phyloP scores from a whole-genome alignment of 2,113 vertebrate species.

The Melanocharis versteri region DNA sequence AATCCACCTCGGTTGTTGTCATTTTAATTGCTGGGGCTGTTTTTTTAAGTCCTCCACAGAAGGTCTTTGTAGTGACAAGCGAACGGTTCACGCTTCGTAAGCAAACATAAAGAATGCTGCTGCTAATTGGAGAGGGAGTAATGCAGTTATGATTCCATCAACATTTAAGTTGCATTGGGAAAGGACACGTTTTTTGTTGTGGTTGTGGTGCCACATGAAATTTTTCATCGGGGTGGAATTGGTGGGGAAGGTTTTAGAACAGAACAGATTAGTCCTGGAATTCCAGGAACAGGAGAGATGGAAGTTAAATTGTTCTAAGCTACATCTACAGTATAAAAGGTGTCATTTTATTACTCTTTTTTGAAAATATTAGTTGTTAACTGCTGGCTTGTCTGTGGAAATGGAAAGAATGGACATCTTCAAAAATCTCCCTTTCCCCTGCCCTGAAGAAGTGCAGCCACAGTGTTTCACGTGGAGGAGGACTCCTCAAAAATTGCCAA shows the following conservation, averaged over 20 bases:
- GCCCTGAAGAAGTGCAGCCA: not conserved
- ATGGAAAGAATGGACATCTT: not conserved
- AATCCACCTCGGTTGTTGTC: slow-evolving; percentile 58
- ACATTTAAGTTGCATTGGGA: slow-evolving; percentile 47
- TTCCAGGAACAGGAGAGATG: not conserved
- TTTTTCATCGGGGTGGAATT: not conserved
- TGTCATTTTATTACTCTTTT: not conserved
- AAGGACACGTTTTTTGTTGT: not conserved
- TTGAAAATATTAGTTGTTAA: not conserved
- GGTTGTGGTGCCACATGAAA: not conserved
- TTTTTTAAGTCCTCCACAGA: slow-evolving; percentile 58
- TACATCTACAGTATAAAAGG: not conserved
- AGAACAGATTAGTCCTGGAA: not conserved
- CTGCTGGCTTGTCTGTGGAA: not conserved
- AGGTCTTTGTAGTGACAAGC: slow-evolving; percentile 61
- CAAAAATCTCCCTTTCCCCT: not conserved
- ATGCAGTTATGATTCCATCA: slow-evolving; percentile 55
- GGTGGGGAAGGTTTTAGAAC: not conserved
- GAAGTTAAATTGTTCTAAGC: not conserved
- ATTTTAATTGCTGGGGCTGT: slow-evolving; percentile 62
- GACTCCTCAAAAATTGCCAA: not conserved
- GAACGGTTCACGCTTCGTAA: slow-evolving; percentile 43
- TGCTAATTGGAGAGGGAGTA: slow-evolving; percentile 52
- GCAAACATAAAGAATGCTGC: slow-evolving; percentile 58
- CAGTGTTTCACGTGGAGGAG: not conserved